A percentile compares a stretch with the other conserved stretches of the same genome.
Conservation (phyloP, 2,113 vertebrate species). For the Perca schrenkii region DNA sequence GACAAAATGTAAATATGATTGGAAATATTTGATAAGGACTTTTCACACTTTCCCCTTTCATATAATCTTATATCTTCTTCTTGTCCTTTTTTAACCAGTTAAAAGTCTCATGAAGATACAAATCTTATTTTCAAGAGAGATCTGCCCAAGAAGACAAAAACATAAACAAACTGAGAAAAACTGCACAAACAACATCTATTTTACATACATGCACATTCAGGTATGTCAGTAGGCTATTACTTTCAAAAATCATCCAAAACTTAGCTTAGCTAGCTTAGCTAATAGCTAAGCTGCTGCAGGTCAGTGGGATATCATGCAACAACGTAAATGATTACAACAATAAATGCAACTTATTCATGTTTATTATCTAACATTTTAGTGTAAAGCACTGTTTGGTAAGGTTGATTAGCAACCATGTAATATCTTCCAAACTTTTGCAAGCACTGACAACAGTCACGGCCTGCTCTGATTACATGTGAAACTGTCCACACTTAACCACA, state of each 20-base stretch:
- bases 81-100: not conserved
- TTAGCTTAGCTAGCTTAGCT: not conserved
- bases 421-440: conserved; percentile 9
- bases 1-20: not conserved
- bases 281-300: not conserved
- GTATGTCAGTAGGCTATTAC: not conserved
- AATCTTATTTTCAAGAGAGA: too few relatives aligned
- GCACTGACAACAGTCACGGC: conserved; percentile 22
- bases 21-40: not conserved
- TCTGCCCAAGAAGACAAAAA: not conserved
- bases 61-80: not conserved
- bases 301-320: not conserved
- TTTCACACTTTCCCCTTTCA: not conserved
- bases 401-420: not conserved
- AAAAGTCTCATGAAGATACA: not conserved
- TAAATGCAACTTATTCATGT: conserved; percentile 5
- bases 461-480: conserved; percentile 53
- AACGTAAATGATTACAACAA: not conserved
- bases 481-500: conserved; percentile 61
- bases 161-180: not conserved
- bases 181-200: not conserved
- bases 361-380: conserved; percentile 27
- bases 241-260: not conserved
- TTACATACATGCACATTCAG: not conserved
- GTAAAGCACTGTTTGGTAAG: not conserved